Evolutionary conservation across 1,140 invertebrate genomes (phyloP), one percentile per base, ranked within the genome.

Genomic region (Diuraphis noxia): DNA sequence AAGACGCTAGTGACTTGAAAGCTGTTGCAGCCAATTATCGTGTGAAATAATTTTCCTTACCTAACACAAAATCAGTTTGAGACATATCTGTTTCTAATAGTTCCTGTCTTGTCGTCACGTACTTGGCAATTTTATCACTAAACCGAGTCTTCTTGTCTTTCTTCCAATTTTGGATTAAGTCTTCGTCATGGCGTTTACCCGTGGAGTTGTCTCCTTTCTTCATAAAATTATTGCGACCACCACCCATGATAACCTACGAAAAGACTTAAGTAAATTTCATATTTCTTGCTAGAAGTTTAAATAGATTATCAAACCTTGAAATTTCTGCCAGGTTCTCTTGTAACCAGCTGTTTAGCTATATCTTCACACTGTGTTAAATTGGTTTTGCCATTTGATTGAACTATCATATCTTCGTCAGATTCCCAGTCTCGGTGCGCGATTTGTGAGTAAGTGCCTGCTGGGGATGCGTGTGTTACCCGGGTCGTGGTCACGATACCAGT

Each of bases 391-490:
- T 25, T 6, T 34, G 43, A 93, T 90, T 34, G n/a, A 25, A 46
- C 88, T n/a, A n/a, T 77, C 38, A 96, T 95, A 87, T 93, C 94
- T 0, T 93, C 94, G 93, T 96, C 96, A 92, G 95, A 95, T 93
- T 98, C 97, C 97, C 97, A 98, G 72, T 95, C 95, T 21, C 97
- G 94, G 92, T 96, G 94, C 0, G 97, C 94, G 7, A 95, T 95
- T 93, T 97, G 96, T 1, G 98, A 97, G 93, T 98, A 99, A 1
- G 97, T 93, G 0, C 97, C 97, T 0, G 96, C 96, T 0, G 98
- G 98, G 0, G 98, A 98, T 0, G 98, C 98, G 93, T 99, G 98
- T 0, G 98, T 99, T 0, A 99, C 96, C 91, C 97, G 92, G 6
- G 93, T 93, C 1, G 95, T 96, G 7, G 95, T 96, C 1, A 96